Base-by-base conservation (phyloP, 2,797 vertebrate species). In the Nothura maculosa region DNA sequence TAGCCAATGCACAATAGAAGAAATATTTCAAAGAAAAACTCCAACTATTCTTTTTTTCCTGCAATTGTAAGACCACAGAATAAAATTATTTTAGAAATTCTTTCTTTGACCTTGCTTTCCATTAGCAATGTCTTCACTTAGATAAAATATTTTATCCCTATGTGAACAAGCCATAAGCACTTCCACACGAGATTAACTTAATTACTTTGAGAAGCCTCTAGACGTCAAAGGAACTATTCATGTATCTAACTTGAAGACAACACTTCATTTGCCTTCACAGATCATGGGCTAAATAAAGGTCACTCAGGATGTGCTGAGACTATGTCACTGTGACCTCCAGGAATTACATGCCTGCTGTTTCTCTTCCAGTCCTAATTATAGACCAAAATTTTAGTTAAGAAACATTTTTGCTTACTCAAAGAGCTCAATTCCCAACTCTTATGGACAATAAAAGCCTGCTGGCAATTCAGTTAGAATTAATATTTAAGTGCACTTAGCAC, bases 141-240 rank as follows among this genome's bases (percentile, higher is more conserved):
- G 62, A 77, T 28, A 38, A 24, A 72, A 75, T 4, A 68, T 20
- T 80, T 86, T 81, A 38, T 85, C 9, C 5, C 13, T 47, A 3
- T 66, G 28, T 78, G 69, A 93, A 68, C 12, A 82, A 83, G 81
- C 14, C 20, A 50, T 43, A 64, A 87, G 80, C 54, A 87, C 28
- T 85, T 93, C 38, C 78, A 20, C 8, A 57, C 57, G 45, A 74
- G 30, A 68, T 34, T 62, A 73, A 85, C 21, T 91, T 78, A 85
- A 82, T 74, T 80, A 62, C 14, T 10, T 2, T 58, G 27, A 38
- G 72, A 89, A 89, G 9, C 28, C 32, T n/a, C 89, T 81, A 43
- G 17, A 62, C 27, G 80, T 85, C 50, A 85, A 34, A 58, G 4
- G 1, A 93, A 5, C 34, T 30, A 47, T 75, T 80, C 9, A 50